A percentile compares a stretch with the other conserved stretches of the same genome.
Evolutionary conservation across 92 coral and sea anemone species (phyloP).

Genomic region (Heteractis magnifica): DNA sequence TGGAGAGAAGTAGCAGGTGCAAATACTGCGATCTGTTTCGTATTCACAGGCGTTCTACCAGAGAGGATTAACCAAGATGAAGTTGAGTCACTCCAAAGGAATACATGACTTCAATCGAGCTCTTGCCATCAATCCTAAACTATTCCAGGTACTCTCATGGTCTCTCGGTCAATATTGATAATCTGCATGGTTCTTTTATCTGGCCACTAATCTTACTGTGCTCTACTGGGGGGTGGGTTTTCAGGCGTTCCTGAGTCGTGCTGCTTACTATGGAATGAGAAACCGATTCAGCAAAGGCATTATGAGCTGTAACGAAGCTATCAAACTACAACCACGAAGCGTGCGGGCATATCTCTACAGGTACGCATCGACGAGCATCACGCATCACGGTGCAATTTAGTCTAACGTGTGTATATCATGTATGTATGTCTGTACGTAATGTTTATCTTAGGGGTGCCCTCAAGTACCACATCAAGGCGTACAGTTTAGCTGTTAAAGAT

Average conservation of each 20-base stretch:
- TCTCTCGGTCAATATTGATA: background rate
- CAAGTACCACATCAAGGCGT: conserved; percentile 93
- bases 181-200: no score
- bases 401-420: background rate
- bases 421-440: background rate
- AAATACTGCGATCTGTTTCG: background rate
- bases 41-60: conserved; percentile 86
- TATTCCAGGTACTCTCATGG: background rate
- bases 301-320: conserved; percentile 99
- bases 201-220: no score
- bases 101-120: conserved; percentile 98
- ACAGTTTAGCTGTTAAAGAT: conserved; percentile 94
- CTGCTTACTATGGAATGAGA: conserved; percentile 96
- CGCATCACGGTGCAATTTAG: no score
- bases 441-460: conserved; percentile 78
- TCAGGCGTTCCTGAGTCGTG: conserved; percentile 98
- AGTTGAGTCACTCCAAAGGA: conserved; percentile 82
- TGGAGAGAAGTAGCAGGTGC: background rate
- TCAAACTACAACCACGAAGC: conserved; percentile 90
- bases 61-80: conserved; percentile 95
- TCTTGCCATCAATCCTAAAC: conserved; percentile 85
- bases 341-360: conserved; percentile 95
- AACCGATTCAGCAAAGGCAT: conserved; percentile 93
- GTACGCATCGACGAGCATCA: conserved; percentile 28
- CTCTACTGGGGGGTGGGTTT: background rate